Base-by-base conservation (phyloP, 2,797 vertebrate species). In the Microctenopoma stevenorrisi region DNA sequence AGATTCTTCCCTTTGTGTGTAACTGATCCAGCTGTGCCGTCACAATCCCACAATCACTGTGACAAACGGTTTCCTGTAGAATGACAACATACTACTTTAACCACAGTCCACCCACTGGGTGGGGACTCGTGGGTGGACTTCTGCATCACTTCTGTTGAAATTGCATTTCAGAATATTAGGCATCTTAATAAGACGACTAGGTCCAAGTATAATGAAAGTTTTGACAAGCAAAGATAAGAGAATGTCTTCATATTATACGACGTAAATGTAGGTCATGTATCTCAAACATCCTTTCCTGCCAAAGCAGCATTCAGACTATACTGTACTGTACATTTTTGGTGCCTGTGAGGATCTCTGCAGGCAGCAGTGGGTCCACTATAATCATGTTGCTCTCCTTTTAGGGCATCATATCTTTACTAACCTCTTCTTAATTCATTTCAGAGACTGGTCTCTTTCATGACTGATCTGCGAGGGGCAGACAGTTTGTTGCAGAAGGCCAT, bases 361-460 rank as follows among this genome's bases (percentile, higher is more conserved):
- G 28, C 28, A 30, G 28, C 28, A 30, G 28, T 25, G 8, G 44
- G 10, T 44, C 8, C 4, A 30, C 44, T 18, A 9, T 15, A 63
- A 26, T 55, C 9, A 42, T 47, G 37, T 12, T 14, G 15, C 30
- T 25, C 37, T 68, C 5, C 40, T 25, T 12, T 28, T 3, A 3
- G 3, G 54, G 2, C 4, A 28, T 66, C 3, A 50, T 30, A 11
- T 60, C 60, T 70, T 35, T 44, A 1, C 65, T 53, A 5, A 33
- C 11, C 26, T 66, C 2, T 8, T n/a, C 46, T 63, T 8, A 4
- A 51, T 54, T 46, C 2, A 0, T 1, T 86, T n/a, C 91, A 99
- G 97, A 96, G 92, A 79, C 81, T 96, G 74, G 94, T 95, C n/a
- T 93, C 92, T 18, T 98, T 99, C 85, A 77, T 90, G 30, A 66